Evolutionary conservation across 1,140 invertebrate species (phyloP).

Genomic region (Oreohelix idahoensis): DNA sequence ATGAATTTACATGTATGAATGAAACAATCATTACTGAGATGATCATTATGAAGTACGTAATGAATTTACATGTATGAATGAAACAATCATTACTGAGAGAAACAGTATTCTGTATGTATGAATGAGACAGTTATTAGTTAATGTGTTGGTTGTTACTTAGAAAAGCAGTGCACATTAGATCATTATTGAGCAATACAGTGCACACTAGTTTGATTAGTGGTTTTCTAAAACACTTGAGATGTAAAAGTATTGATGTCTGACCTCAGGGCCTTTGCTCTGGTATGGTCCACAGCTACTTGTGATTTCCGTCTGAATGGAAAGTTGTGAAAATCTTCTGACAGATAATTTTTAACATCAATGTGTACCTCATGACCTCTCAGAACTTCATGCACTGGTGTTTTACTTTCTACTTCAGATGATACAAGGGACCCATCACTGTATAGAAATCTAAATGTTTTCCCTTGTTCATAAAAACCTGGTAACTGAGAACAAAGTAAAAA

Average conservation of each 20-base stretch:
- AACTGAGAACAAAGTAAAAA: constrained; percentile 3
- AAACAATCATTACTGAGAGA: no score
- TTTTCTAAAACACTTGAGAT: no score
- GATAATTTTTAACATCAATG: background rate
- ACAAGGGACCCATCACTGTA: constrained; percentile 11
- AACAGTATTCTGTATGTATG: no score
- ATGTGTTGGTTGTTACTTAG: no score
- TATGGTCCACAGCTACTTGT: background rate
- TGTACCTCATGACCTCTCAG: background rate
- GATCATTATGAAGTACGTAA: no score
- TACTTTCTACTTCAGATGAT: background rate
- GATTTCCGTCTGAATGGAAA: background rate
- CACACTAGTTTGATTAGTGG: no score
- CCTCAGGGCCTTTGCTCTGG: background rate
- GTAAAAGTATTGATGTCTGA: background rate
- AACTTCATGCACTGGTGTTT: background rate
- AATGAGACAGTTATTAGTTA: no score
- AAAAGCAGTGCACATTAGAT: no score
- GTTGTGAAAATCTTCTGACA: background rate
- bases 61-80: no score
- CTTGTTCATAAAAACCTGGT: background rate
- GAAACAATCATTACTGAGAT: no score
- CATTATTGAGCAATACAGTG: no score
- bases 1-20: no score
- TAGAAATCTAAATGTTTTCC: background rate